phyloP scores from a whole-genome alignment of 2,113 vertebrate species.

The Cyprinus carpio region DNA sequence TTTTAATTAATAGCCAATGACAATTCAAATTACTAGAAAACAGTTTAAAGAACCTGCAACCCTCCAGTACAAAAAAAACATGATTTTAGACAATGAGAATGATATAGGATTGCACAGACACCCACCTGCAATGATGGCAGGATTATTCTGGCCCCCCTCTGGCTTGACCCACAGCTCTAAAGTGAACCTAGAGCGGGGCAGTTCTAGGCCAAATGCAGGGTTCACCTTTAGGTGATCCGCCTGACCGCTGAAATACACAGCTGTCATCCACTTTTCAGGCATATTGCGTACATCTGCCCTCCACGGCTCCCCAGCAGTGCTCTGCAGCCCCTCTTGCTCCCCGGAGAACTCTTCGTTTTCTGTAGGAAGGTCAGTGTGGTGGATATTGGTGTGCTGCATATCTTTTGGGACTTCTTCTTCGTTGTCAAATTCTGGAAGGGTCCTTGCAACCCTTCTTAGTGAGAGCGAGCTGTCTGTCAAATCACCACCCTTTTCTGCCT shows the following conservation, averaged over 20 bases:
- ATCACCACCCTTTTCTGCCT: not conserved
- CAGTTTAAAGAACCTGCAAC: not conserved
- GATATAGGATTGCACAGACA: conserved; percentile 8
- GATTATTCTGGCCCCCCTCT: conserved; percentile 91
- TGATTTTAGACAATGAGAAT: not conserved
- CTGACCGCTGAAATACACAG: conserved; percentile 85
- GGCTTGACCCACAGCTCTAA: conserved; percentile 89
- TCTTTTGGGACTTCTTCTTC: conserved; percentile 55
- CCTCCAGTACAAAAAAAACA: not conserved
- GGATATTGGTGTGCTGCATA: not conserved
- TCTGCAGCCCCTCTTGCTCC: conserved; percentile 62
- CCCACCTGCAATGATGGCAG: conserved; percentile 91
- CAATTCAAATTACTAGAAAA: conserved; percentile 14
- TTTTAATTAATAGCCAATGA: conserved; percentile 5
- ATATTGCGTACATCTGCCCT: conserved; percentile 53
- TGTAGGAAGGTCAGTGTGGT: not conserved
- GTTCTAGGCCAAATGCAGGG: conserved; percentile 71
- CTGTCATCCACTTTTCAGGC: conserved; percentile 72
- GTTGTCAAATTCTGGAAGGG: conserved; percentile 36
- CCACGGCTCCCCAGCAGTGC: conserved; percentile 57
- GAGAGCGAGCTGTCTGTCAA: not conserved
- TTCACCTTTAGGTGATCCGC: conserved; percentile 81
- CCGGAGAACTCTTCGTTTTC: conserved; percentile 62
- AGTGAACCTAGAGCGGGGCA: conserved; percentile 84
- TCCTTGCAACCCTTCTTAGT: conserved; percentile 61